Base-by-base conservation (phyloP, 2,113 vertebrate species). In the Scatophagus argus region DNA sequence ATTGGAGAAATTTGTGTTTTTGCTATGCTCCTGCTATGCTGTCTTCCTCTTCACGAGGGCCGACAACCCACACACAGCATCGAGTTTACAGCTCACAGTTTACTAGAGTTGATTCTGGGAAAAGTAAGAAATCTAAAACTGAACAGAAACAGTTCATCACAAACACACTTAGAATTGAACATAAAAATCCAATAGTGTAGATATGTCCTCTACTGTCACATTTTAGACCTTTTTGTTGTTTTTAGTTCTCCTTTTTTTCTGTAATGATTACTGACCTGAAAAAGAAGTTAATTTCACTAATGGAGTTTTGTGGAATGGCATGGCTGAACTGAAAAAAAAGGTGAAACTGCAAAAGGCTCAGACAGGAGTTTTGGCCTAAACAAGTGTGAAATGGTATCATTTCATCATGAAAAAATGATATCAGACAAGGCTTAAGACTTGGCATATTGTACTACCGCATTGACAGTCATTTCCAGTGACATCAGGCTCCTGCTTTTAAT, bases 61-160 rank as follows among this genome's bases (percentile, higher is more conserved):
- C 41, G 19, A 0, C 49, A 41, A 6, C 64, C 70, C 61, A 78
- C 44, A 39, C 36, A 60, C 38, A 31, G 25, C n/a, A 60, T 29
- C 25, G 7, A 49, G 49, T 61, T 68, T 29, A 51, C 7, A n/a
- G n/a, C n/a, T n/a, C n/a, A 12, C 17, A 27, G 36, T 27, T 63
- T 82, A 61, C 21, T 32, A 21, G 13, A 6, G 11, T 25, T n/a
- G 2, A 5, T 29, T 65, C 36, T 21, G 11, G 46, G 27, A 54
- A 55, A 7, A 65, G 34, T 34, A 68, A 60, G 23, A 69, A 65
- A 60, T 36, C 25, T 12, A 9, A 67, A 74, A 84, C 39, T 61
- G 2, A 68, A 49, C 3, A 27, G 14, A 54, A 61, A 69, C 10
- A 36, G 1, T 51, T 36, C 9, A 23, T 14, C 31, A 38, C 23